These are phyloP conservation scores for Drosophila emarginata DNA, from an alignment of 2,888 invertebrate genomes.

Conservation along the genomic window DNA sequence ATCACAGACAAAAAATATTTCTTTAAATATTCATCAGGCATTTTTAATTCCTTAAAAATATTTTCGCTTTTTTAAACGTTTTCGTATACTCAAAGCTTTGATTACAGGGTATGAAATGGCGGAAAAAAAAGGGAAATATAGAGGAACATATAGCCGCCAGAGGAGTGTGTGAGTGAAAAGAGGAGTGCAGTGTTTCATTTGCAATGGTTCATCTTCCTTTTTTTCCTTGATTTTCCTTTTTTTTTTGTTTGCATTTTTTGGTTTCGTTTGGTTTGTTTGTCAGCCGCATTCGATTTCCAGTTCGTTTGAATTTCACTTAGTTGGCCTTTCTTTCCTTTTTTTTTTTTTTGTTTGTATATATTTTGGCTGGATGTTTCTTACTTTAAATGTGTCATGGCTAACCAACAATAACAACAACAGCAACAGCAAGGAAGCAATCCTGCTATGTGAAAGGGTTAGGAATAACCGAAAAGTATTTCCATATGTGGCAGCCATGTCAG, in stretches of 20 bases:
- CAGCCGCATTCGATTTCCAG: conserved; percentile 17
- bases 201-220: conserved; percentile 6
- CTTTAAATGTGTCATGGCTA: conserved; percentile 55
- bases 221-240: neutral
- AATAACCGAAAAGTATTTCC: conserved; percentile 3
- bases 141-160: neutral
- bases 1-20: too few relatives aligned
- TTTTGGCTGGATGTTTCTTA: conserved; percentile 7
- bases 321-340: neutral
- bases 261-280: conserved; percentile 8
- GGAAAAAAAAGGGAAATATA: neutral
- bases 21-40: too few relatives aligned
- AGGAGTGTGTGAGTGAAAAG: neutral
- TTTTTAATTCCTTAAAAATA: too few relatives aligned
- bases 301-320: conserved; percentile 18
- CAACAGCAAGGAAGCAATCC: conserved; percentile 15
- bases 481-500: conserved; percentile 14
- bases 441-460: neutral
- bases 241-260: neutral
- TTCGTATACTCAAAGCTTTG: neutral
- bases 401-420: conserved; percentile 4
- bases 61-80: too few relatives aligned
- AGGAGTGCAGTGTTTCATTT: conserved; percentile 10
- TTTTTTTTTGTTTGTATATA: neutral
- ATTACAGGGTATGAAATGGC: neutral